These are phyloP conservation scores for Ceratina calcarata DNA, from an alignment of 1,140 invertebrate species.

Conservation along the genomic window DNA sequence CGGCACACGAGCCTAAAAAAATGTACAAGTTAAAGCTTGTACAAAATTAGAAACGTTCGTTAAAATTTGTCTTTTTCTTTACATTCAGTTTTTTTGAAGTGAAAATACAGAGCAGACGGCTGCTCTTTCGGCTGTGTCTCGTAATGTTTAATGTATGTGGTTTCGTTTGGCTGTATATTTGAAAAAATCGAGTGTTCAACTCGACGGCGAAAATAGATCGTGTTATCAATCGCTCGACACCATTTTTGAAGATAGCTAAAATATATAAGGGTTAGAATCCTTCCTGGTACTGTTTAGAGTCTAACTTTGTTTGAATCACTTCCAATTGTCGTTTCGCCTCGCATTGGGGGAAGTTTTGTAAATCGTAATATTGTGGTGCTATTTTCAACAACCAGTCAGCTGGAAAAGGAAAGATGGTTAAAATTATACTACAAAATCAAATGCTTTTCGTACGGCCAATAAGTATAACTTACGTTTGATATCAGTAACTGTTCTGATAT, in stretches of 20 bases:
- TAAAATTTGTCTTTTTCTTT: slow-evolving; percentile 48
- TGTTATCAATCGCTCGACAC: slow-evolving; percentile 50
- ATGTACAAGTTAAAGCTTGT: slow-evolving; percentile 46
- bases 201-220: slow-evolving; percentile 40
- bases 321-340: slow-evolving; percentile 97
- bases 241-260: slow-evolving; percentile 66
- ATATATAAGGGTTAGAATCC: slow-evolving; percentile 84
- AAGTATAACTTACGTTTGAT: slow-evolving; percentile 94
- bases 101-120: slow-evolving; percentile 45
- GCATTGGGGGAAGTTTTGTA: slow-evolving; percentile 98
- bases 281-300: slow-evolving; percentile 93
- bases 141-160: slow-evolving; percentile 33
- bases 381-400: slow-evolving; percentile 97
- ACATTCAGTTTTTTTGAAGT: slow-evolving; percentile 12
- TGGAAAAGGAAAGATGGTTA: slow-evolving; percentile 78
- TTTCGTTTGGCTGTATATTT: slow-evolving; percentile 39
- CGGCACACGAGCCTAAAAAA: slow-evolving; percentile 35
- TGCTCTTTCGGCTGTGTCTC: slow-evolving; percentile 15
- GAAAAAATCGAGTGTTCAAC: slow-evolving; percentile 29
- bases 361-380: slow-evolving; percentile 98
- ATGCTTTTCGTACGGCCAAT: no score
- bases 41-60: slow-evolving; percentile 51
- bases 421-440: no score
- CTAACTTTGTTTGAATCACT: slow-evolving; percentile 89
- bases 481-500: slow-evolving; percentile 99